Evolutionary conservation across 1,140 invertebrate species (phyloP).

Genomic region (Drosophila novamexicana): DNA sequence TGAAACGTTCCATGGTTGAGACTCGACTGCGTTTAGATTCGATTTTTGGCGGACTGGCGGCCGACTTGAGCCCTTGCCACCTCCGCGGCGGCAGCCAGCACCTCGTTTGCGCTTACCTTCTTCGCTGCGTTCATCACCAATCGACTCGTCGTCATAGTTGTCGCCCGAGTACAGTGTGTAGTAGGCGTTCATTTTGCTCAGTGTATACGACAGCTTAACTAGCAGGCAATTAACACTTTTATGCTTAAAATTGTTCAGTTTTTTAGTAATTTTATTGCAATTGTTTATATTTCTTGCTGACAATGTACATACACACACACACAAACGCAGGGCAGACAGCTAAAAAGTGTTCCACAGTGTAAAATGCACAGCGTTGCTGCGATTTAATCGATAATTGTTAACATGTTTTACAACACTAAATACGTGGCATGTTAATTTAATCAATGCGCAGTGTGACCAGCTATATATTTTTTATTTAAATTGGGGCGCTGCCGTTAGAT

Average conservation of each 20-base stretch:
- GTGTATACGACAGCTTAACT: neutral
- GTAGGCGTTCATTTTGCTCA: constrained; percentile 52
- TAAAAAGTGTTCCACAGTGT: constrained; percentile 28
- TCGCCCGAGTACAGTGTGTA: constrained; percentile 59
- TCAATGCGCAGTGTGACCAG: neutral
- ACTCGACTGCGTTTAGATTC: neutral
- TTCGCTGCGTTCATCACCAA: constrained; percentile 71
- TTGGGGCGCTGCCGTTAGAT: neutral
- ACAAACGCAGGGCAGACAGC: constrained; percentile 14
- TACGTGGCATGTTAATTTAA: neutral
- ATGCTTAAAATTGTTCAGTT: neutral
- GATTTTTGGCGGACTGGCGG: constrained; percentile 5
- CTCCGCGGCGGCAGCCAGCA: neutral
- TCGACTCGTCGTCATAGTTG: constrained; percentile 73
- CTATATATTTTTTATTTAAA: neutral
- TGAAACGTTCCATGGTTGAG: constrained; percentile 23
- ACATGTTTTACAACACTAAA: neutral
- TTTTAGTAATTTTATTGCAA: constrained; percentile 11
- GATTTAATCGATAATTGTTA: neutral
- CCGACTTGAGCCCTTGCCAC: neutral
- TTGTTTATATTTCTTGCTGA: constrained; percentile 42
- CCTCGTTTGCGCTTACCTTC: constrained; percentile 52
- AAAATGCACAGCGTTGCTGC: neutral
- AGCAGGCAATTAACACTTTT: neutral
- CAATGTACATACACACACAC: constrained; percentile 31